These are phyloP conservation scores for Lordiphosa mommai DNA, from an alignment of 1,140 invertebrate species.

Conservation along the genomic window DNA sequence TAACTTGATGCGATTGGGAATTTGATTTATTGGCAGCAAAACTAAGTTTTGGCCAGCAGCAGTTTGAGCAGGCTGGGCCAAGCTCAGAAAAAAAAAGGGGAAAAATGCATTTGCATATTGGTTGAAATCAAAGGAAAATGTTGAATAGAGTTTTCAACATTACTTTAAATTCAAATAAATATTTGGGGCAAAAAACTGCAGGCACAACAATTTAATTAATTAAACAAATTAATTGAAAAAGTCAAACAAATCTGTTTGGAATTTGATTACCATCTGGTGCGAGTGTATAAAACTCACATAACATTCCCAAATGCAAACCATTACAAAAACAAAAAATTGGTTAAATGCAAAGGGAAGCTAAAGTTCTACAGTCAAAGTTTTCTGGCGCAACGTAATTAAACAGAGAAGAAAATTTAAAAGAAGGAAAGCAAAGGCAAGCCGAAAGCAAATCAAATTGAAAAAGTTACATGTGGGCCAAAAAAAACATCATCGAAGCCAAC, in stretches of 20 bases:
- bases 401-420: conserved; percentile 31
- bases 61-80: too few species aligned
- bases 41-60: conserved; percentile 46
- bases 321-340: conserved; percentile 3
- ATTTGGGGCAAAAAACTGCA: too few species aligned
- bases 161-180: too few species aligned
- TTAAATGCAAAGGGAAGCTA: conserved; percentile 12
- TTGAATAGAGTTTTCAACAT: too few species aligned
- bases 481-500: neutral
- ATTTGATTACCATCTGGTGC: too few species aligned
- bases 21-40: conserved; percentile 68
- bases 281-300: too few species aligned
- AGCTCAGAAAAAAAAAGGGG: conserved; percentile 9
- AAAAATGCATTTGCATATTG: conserved; percentile 32
- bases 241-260: too few species aligned
- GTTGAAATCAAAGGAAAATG: neutral
- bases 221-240: too few species aligned
- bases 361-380: conserved; percentile 25
- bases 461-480: conserved; percentile 23
- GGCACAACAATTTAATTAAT: neutral
- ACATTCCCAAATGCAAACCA: neutral
- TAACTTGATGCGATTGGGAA: conserved; percentile 57
- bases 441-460: conserved; percentile 44
- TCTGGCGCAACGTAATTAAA: conserved; percentile 24
- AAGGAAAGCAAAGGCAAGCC: conserved; percentile 4